phyloP scores from a whole-genome alignment of 2,113 vertebrate species.

The Hypomesus transpacificus region DNA sequence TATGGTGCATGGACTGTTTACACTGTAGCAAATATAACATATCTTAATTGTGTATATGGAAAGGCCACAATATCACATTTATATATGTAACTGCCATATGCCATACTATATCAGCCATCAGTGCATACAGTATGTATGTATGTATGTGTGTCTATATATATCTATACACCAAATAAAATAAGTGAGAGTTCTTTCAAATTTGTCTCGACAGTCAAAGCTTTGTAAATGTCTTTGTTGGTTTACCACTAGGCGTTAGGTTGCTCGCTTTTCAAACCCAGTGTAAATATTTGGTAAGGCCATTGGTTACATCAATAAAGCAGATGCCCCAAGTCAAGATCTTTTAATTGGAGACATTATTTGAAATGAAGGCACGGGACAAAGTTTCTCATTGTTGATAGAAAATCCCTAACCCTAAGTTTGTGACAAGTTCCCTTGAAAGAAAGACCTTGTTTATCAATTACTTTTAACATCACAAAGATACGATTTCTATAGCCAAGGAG shows the following conservation, averaged over 20 bases:
- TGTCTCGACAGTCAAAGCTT: conserved; percentile 5
- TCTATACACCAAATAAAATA: no score
- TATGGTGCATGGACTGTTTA: no score
- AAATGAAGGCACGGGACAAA: conserved; percentile 58
- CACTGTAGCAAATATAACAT: no score
- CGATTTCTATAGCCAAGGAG: conserved; percentile 49
- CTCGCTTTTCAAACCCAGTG: conserved; percentile 69
- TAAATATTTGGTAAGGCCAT: conserved; percentile 85
- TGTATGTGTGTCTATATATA: conserved; percentile 48
- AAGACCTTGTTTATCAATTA: conserved; percentile 70
- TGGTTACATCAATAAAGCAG: conserved; percentile 66
- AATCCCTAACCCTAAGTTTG: conserved; percentile 63
- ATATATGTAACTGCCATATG: no score
- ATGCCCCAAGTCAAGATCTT: conserved; percentile 55
- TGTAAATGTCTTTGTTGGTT: conserved; percentile 30
- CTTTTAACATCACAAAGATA: conserved; percentile 68
- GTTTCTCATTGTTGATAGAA: conserved; percentile 61
- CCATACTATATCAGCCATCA: no score
- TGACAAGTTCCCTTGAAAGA: conserved; percentile 57
- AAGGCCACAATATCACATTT: no score
- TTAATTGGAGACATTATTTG: conserved; percentile 58
- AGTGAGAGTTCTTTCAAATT: conserved; percentile 66
- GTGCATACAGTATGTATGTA: no score
- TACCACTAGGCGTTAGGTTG: conserved; percentile 77
- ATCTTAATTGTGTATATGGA: no score